Conservation (phyloP, 2,113 vertebrate genomes). For the Xiphophorus hellerii region DNA sequence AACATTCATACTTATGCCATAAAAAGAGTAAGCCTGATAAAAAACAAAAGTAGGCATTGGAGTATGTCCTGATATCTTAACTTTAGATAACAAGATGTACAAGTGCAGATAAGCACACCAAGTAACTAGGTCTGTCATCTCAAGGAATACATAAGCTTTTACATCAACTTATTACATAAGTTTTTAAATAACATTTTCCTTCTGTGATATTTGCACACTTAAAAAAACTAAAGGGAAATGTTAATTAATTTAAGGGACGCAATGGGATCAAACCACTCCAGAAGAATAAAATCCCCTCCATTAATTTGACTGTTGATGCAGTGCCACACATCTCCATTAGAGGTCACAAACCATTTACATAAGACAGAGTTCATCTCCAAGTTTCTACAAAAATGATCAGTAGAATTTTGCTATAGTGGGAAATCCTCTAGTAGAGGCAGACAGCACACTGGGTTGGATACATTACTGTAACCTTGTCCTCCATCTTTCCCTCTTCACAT, state of each 20-base stretch:
- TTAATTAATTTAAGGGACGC: neutral
- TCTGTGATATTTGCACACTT: neutral
- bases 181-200: neutral
- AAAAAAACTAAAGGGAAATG: neutral
- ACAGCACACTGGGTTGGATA: neutral
- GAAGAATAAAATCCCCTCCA: neutral
- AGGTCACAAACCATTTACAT: slow-evolving; percentile 2
- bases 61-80: no score
- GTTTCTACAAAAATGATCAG: neutral
- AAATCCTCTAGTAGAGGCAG: slow-evolving; percentile 3
- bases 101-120: neutral
- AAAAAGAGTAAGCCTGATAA: no score
- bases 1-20: no score
- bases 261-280: neutral
- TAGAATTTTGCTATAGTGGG: neutral
- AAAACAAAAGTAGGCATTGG: no score
- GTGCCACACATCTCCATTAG: neutral
- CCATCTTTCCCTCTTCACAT: slow-evolving; percentile 20
- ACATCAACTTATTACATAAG: neutral
- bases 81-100: neutral
- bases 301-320: slow-evolving; percentile 1
- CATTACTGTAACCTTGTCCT: neutral
- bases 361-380: neutral
- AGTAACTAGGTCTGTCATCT: neutral
- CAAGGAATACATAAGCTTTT: neutral